Percentiles rank a stretch among this genome's conserved stretches.
phyloP scores from a whole-genome alignment of 2,113 vertebrate genomes.

The Microtus pennsylvanicus region DNA sequence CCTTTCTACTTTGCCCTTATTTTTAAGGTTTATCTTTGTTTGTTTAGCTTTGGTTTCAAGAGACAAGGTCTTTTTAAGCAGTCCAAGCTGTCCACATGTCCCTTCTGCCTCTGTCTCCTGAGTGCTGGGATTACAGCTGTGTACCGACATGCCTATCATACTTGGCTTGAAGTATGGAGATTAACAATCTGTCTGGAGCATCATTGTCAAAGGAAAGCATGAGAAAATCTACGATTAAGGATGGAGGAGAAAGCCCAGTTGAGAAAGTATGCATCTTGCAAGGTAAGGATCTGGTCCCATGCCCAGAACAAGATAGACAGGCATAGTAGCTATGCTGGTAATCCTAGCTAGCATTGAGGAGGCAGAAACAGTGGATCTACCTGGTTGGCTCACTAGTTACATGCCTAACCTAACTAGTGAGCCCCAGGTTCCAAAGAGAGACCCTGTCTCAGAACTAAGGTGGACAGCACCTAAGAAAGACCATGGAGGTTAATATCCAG shows the following conservation, averaged over 20 bases:
- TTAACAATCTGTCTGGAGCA: background rate
- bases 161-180: background rate
- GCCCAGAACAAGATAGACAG: background rate
- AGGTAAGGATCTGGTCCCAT: background rate
- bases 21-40: background rate
- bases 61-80: background rate
- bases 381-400: background rate
- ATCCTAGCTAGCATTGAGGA: background rate
- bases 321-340: background rate
- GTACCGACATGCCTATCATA: background rate
- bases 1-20: background rate
- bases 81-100: too few relatives aligned
- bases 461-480: background rate
- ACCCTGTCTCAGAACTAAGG: background rate
- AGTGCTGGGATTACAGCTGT: background rate
- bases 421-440: background rate
- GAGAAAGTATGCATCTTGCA: too few relatives aligned
- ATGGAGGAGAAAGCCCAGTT: background rate
- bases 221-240: background rate
- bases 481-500: background rate
- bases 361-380: background rate
- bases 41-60: background rate
- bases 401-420: background rate
- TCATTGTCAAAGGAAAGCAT: background rate
- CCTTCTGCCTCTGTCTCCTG: background rate